Conservation (phyloP, 2,888 invertebrate genomes). For the Cephalotes varians region DNA sequence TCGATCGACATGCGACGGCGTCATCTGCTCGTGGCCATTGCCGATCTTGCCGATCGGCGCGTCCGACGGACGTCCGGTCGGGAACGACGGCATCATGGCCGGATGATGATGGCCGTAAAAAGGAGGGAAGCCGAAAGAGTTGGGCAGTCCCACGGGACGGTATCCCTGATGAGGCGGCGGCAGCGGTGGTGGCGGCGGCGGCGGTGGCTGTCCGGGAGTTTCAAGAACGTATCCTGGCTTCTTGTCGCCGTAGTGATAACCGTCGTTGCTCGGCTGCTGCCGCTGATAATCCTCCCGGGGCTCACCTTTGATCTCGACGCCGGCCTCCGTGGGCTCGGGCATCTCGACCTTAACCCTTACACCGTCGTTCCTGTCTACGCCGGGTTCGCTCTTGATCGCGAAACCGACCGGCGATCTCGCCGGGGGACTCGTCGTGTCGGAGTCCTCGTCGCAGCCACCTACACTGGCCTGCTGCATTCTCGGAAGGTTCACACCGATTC, state of each 20-base stretch:
- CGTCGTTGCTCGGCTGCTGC: constrained; percentile 52
- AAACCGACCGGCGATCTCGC: constrained; percentile 51
- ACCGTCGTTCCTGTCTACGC: constrained; percentile 61
- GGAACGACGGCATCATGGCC: constrained; percentile 64
- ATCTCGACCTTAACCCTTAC: constrained; percentile 78
- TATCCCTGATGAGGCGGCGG: constrained; percentile 57
- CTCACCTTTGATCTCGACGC: constrained; percentile 71
- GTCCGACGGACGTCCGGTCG: constrained; percentile 56
- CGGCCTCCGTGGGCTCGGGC: constrained; percentile 61
- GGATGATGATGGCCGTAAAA: constrained; percentile 73
- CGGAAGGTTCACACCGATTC: constrained; percentile 45
- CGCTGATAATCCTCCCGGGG: constrained; percentile 69
- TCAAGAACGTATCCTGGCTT: constrained; percentile 56
- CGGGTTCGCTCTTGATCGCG: constrained; percentile 52
- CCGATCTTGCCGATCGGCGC: constrained; percentile 62
- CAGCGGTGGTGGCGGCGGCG: constrained; percentile 32
- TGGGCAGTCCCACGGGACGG: constrained; percentile 57
- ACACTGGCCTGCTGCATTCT: constrained; percentile 82
- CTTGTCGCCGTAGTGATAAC: constrained; percentile 62
- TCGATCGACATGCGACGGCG: constrained; percentile 62
- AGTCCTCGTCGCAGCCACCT: constrained; percentile 71
- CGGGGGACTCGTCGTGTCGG: constrained; percentile 52
- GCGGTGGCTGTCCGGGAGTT: constrained; percentile 39
- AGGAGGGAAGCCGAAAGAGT: constrained; percentile 76
- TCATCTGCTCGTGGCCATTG: constrained; percentile 62